Evolutionary conservation across 2,797 vertebrate genomes (phyloP), one percentile per base, ranked within the genome.

Genomic region (Percopsis omiscomaycus): DNA sequence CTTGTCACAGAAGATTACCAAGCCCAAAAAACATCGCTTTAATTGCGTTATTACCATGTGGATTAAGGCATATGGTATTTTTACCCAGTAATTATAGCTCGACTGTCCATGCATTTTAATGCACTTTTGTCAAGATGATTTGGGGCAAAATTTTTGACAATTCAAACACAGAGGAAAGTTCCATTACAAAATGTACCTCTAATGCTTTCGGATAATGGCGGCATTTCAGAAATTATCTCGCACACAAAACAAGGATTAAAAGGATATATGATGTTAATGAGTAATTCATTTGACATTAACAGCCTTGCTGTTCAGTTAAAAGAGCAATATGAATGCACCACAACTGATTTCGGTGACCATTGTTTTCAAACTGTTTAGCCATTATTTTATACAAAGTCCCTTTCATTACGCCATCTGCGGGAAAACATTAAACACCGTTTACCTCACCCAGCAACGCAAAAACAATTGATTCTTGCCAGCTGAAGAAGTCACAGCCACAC

Each of bases 1-100:
- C 90, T 91, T 88, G 89, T 92, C 86, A 88, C 85, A 86, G 89
- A 87, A 90, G 90, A 92, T 92, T 92, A 90, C 85, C 82, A 87
- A 87, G 77, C 85, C 79, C 83, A 79, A 83, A 84, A 92, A 92
- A 92, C 86, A 88, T 73, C 82, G 82, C 88, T 92, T 90, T 91
- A 91, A 92, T 93, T 91, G 89, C 68, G 71, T 89, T 89, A 91
- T 93, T 92, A 92, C 81, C 85, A 85, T 74, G 85, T 90, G 91
- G 88, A 93, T 92, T 92, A 91, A 90, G 82, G 83, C 88, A 81
- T 69, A 54, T 79, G 81, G 75, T 89, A 80, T 89, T 92, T 91
- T 89, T 85, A 87, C 82, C 79, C 77, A 74, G 85, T 89, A 90
- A 91, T 90, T 92, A 92, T 77, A 77, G 83, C 81, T 75, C 57